Base-by-base conservation (phyloP, 2,797 vertebrate species). In the Alcedo atthis region DNA sequence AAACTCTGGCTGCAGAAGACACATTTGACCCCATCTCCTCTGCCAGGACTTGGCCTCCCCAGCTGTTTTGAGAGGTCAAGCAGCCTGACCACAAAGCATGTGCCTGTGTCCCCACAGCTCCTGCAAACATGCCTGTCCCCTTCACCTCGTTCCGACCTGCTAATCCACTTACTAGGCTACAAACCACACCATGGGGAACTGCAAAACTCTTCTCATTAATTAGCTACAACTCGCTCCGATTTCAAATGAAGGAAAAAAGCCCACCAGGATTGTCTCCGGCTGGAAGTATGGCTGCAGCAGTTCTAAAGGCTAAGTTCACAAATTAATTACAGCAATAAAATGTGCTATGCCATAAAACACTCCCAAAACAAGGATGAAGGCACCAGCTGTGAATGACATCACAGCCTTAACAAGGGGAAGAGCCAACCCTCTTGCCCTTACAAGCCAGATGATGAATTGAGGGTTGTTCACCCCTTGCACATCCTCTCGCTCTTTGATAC, bases 301-400 rank as follows among this genome's bases (percentile, higher is more conserved):
- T 69, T 87, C 78, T 75, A 71, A 12, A 71, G 86, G 91, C 83
- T 64, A 73, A 95, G 94, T 71, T 94, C 94, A 90, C 87, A 54
- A 82, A 96, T 95, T 92, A 96, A 95, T 96, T 90, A 92, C 0
- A 68, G 88, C 94, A 94, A 94, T 96, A 94, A 95, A 96, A 54
- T 1, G 26, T 48, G 68, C 79, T 70, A 17, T 18, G 75, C 66
- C 78, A 40, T 91, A 80, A 94, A 92, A 46, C 87, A 85, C 90
- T 85, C 92, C 81, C 0, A 1, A 88, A 86, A 77, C 0, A 4
- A 70, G 80, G 83, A 35, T 64, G 91, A 79, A 82, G 83, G 90
- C 16, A 68, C 61, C 82, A 86, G 91, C 77, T 94, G 92, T 42
- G 73, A 91, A 82, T 71, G 85, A 88, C 90, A 92, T 78, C 46